Evolutionary conservation across 2,888 invertebrate genomes (phyloP).

Genomic region (Habroteleia sp.): DNA sequence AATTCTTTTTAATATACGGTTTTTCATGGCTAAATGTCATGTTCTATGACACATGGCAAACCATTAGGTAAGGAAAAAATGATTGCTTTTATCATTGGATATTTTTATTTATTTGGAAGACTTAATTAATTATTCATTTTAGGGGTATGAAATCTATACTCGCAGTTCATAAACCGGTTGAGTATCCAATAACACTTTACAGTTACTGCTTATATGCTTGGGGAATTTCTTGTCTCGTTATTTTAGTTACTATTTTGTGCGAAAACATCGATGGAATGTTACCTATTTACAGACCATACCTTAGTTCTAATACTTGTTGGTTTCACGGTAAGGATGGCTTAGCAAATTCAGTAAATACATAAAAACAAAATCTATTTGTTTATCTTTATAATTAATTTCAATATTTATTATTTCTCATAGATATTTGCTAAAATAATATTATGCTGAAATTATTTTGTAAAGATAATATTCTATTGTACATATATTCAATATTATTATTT

Average conservation of each 20-base stretch:
- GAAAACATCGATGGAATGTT: conserved; percentile 1
- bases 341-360: no score
- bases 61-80: conserved; percentile 11
- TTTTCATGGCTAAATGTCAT: conserved; percentile 19
- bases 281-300: not conserved
- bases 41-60: conserved; percentile 18
- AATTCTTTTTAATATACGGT: conserved; percentile 11
- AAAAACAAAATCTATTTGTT: no score
- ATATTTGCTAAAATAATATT: no score
- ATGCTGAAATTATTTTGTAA: no score
- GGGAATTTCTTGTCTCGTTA: not conserved
- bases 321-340: conserved; percentile 14
- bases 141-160: conserved; percentile 1
- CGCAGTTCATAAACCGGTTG: not conserved
- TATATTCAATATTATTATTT: no score
- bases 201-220: conserved; percentile 9
- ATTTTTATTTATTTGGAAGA: no score
- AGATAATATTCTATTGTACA: no score
- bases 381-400: no score
- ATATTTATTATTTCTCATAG: no score
- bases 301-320: conserved; percentile 10
- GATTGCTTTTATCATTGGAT: not conserved
- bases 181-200: not conserved
- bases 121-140: not conserved
- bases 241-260: conserved; percentile 1